Conservation (phyloP, 2,888 invertebrate genomes). For the Mythimna lalbum region DNA sequence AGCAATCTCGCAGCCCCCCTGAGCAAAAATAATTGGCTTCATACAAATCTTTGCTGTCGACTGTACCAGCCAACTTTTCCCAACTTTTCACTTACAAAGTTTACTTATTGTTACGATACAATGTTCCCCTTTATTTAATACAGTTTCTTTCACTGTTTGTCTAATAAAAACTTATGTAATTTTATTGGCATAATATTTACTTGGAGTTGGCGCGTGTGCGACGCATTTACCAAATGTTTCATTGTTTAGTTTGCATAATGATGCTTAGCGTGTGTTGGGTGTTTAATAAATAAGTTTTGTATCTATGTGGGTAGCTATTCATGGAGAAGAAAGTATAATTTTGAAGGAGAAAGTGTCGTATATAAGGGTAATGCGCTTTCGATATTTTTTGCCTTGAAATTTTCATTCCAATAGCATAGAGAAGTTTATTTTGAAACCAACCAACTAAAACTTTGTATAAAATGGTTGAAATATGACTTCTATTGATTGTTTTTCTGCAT, state of each 20-base stretch:
- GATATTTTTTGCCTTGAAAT: neutral
- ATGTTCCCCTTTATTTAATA: conserved; percentile 54
- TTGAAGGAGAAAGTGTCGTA: neutral
- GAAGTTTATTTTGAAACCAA: neutral
- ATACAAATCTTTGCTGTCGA: conserved; percentile 5
- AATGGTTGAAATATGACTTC: neutral
- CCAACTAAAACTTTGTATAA: neutral
- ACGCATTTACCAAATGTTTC: conserved; percentile 41
- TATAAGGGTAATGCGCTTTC: neutral
- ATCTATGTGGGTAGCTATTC: neutral
- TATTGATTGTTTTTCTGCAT: neutral
- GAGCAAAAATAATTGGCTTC: neutral
- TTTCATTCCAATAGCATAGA: neutral
- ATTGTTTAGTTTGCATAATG: conserved; percentile 48
- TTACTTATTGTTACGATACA: conserved; percentile 50
- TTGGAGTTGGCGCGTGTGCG: conserved; percentile 35
- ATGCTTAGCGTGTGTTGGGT: conserved; percentile 22
- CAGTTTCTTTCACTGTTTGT: conserved; percentile 61
- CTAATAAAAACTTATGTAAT: conserved; percentile 65
- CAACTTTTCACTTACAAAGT: conserved; percentile 62
- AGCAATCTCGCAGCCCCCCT: neutral
- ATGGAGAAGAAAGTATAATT: neutral
- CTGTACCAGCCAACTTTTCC: conserved; percentile 19
- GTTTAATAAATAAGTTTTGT: conserved; percentile 33
- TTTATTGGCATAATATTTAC: conserved; percentile 63